Evolutionary conservation across 2,113 vertebrate species (phyloP), one percentile per base, ranked within the genome.

Genomic region (Bufo bufo): DNA sequence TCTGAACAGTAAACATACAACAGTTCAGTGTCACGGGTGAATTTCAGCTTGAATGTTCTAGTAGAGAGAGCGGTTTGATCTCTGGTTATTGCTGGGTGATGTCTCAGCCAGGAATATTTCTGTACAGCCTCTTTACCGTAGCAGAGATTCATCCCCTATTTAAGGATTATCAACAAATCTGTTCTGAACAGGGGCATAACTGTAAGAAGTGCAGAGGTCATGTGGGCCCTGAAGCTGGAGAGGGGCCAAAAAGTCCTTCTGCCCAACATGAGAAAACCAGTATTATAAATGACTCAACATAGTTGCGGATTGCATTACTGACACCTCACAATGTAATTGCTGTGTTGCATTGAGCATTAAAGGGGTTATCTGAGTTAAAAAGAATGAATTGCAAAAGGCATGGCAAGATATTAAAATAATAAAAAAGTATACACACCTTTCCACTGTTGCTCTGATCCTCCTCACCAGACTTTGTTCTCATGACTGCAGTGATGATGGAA

Each of bases 1-100:
- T 49, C 13, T 20, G 45, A 63, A 65, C 17, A 82, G 80, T 82
- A 82, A 82, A 65, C 79, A 81, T 61, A 47, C 79, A 47, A 20
- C 58, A 82, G 80, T 19, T 82, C 45, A 65, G 59, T 4, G 33
- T 82, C 56, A 14, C 8, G 12, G 33, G 56, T 50, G 59, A 45
- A 49, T 63, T 63, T 10, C 17, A 20, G 58, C 43, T 12, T 47
- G 20, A 81, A 59, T 49, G 17, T n/a, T 65, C 45, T 65, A 2
- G 59, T 43, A 23, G 20, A 54, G 77, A 78, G 77, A 78, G 56
- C 59, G 49, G 3, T 65, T 47, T 11, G 59, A 65, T 82, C 33
- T 82, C 80, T 13, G 80, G 80, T 82, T 82, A 65, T 59, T 65
- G 80, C 43, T 49, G 33, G 45, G 77, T 63, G 9, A 49, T 43